phyloP scores from a whole-genome alignment of 2,797 vertebrate species.

The Rhinichthys osculus region DNA sequence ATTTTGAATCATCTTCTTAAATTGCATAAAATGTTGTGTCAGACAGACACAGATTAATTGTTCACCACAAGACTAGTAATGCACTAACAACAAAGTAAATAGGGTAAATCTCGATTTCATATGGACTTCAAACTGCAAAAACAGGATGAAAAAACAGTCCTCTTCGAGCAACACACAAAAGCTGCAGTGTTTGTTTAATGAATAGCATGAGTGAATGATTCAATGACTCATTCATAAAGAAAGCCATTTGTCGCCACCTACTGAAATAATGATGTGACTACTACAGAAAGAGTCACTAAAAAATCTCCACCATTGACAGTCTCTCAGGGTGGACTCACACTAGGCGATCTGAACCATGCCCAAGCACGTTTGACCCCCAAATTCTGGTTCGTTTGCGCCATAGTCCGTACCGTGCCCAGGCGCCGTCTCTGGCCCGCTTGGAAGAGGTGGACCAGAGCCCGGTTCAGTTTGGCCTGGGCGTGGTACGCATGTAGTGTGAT shows the following conservation, averaged over 20 bases:
- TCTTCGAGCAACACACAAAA: not conserved
- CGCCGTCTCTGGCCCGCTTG: no score
- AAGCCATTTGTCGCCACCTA: not conserved
- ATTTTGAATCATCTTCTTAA: not conserved
- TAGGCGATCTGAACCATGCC: no score
- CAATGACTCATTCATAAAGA: not conserved
- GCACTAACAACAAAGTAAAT: not conserved
- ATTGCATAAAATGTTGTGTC: not conserved
- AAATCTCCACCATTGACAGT: not conserved
- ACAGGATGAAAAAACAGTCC: not conserved
- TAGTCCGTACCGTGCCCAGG: no score
- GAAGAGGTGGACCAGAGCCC: no score
- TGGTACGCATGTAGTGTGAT: no score
- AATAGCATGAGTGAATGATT: not conserved
- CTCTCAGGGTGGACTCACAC: no score
- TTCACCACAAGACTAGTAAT: not conserved
- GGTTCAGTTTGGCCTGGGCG: no score
- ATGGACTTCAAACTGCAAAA: not conserved
- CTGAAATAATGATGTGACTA: not conserved
- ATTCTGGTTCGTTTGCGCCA: no score
- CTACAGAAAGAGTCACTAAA: not conserved
- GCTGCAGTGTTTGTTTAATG: not conserved
- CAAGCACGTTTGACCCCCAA: no score
- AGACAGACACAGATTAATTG: not conserved
- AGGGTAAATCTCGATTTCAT: not conserved